These are phyloP conservation scores for Chelon auratus DNA, from an alignment of 2,797 vertebrate species.

Conservation along the genomic window DNA sequence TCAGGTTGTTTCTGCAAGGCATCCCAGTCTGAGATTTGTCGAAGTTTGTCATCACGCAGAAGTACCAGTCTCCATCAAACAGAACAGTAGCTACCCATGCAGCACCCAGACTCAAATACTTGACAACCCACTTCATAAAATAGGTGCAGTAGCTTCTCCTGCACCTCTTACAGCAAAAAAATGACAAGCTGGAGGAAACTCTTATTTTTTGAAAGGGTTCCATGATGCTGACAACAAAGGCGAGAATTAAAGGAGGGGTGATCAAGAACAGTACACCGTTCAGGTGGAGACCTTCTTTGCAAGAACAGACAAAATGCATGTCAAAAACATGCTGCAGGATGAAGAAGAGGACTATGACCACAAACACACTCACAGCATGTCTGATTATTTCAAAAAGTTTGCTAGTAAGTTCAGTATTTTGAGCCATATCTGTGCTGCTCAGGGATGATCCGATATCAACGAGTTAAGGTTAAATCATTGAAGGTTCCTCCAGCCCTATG, in stretches of 20 bases:
- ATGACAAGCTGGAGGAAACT: fast-evolving
- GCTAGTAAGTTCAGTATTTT: neutral
- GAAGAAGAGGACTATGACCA: conserved; percentile 35
- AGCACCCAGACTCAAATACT: fast-evolving
- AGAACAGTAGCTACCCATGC: conserved; percentile 33
- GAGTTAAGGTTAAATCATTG: no score
- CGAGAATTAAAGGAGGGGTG: conserved; percentile 35
- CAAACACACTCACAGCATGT: conserved; percentile 1
- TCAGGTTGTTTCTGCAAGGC: conserved; percentile 27
- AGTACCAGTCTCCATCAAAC: conserved; percentile 54
- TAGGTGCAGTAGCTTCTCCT: fast-evolving
- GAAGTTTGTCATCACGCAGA: conserved; percentile 33
- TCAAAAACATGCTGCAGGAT: conserved; percentile 48
- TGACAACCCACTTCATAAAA: fast-evolving
- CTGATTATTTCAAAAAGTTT: neutral
- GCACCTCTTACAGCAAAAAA: fast-evolving
- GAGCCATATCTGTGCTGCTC: neutral
- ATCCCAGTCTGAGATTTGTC: conserved; percentile 4
- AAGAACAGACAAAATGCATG: conserved; percentile 44
- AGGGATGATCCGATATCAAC: neutral
- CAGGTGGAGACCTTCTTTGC: fast-evolving
- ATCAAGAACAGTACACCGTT: neutral
- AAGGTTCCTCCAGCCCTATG: neutral
- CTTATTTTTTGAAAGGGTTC: conserved; percentile 2
- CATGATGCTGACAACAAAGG: neutral